Conservation (phyloP, 2,113 vertebrate species). For the Periophthalmus modestus region DNA sequence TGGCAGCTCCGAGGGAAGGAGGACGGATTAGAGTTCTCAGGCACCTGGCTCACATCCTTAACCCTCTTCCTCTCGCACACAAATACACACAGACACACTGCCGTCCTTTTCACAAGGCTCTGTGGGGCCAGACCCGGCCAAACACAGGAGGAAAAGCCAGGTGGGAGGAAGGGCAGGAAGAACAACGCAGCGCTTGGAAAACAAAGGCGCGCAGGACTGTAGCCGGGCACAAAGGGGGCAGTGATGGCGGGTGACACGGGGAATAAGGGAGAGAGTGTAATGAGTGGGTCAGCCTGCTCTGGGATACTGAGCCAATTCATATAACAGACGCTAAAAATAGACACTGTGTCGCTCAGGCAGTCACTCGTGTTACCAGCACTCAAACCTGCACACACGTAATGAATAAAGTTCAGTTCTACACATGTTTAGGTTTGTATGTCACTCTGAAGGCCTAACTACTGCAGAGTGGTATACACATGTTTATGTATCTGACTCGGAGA, state of each 20-base stretch:
- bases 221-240: conserved; percentile 54
- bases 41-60: conserved; percentile 67
- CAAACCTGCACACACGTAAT: conserved; percentile 8
- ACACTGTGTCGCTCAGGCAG: conserved; percentile 51
- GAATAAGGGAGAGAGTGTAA: conserved; percentile 52
- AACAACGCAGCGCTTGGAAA: conserved; percentile 47
- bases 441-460: neutral
- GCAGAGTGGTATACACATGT: neutral
- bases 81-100: conserved; percentile 51
- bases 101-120: conserved; percentile 59
- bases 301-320: conserved; percentile 79
- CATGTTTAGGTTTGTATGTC: neutral
- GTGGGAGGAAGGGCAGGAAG: conserved; percentile 63
- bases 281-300: conserved; percentile 61
- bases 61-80: conserved; percentile 40
- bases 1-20: conserved; percentile 35
- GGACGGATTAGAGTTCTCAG: conserved; percentile 57
- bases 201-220: conserved; percentile 51
- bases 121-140: conserved; percentile 58
- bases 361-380: conserved; percentile 36
- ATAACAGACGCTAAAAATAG: conserved; percentile 79
- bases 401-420: neutral
- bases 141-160: conserved; percentile 65
- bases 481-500: no score
- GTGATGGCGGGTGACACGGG: conserved; percentile 53